Percentiles rank a stretch among this genome's conserved stretches.
phyloP scores from a whole-genome alignment of 2,888 invertebrate species.

The Galeruca laticollis region DNA sequence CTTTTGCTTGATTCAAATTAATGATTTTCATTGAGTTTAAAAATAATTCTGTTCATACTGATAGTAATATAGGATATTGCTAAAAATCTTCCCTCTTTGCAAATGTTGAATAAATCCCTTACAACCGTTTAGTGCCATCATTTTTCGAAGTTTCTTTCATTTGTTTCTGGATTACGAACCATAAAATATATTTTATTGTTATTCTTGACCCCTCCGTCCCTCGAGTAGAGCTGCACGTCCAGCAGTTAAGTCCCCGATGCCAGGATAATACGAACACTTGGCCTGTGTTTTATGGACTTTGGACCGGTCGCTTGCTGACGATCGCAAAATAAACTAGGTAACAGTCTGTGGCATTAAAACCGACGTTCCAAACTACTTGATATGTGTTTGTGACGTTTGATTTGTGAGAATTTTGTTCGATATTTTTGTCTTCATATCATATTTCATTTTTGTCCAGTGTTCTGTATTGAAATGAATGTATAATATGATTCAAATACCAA shows the following conservation, averaged over 20 bases:
- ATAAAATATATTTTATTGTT: slow-evolving; percentile 36
- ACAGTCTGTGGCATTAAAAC: slow-evolving; percentile 59
- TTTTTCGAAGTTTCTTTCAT: slow-evolving; percentile 28
- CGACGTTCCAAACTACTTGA: slow-evolving; percentile 45
- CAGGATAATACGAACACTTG: slow-evolving; percentile 48
- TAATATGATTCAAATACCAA: no score
- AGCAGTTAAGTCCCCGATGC: slow-evolving; percentile 52
- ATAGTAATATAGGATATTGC: no score
- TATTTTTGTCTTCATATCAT: neutral
- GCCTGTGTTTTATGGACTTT: slow-evolving; percentile 59
- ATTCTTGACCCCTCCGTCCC: slow-evolving; percentile 29
- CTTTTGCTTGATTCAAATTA: no score
- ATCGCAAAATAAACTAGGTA: slow-evolving; percentile 62
- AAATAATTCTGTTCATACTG: no score
- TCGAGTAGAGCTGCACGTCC: slow-evolving; percentile 25
- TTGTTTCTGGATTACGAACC: slow-evolving; percentile 29
- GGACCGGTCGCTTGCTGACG: slow-evolving; percentile 52
- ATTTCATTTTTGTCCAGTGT: no score
- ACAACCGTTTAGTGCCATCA: slow-evolving; percentile 8
- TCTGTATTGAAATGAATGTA: no score
- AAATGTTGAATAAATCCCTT: slow-evolving; percentile 15
- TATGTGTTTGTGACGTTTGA: slow-evolving; percentile 41
- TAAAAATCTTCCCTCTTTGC: neutral
- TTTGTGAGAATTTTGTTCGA: neutral
- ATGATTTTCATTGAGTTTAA: no score